A percentile compares a stretch with the other conserved stretches of the same genome.
Conservation (phyloP, 2,113 vertebrate genomes). For the Microtus richardsoni region DNA sequence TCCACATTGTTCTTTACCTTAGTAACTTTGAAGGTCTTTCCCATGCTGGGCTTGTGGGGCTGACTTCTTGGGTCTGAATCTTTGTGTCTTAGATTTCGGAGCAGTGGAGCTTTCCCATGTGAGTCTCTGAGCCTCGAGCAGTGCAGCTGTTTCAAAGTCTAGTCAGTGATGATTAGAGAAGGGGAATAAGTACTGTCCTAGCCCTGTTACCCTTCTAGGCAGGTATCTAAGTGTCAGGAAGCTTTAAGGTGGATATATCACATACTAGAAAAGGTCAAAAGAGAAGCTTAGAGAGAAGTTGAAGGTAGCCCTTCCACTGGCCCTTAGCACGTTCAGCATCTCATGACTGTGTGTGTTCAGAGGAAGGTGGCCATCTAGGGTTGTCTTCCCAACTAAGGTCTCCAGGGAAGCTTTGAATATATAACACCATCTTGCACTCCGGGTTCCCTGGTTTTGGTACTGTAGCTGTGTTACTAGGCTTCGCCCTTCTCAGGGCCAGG, state of each 20-base stretch:
- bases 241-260: not conserved
- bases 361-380: not conserved
- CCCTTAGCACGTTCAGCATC: not conserved
- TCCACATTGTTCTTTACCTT: rapidly evolving
- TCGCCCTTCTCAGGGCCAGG: not conserved
- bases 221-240: not conserved
- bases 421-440: not conserved
- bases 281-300: not conserved
- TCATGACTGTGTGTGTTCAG: not conserved
- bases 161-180: not conserved
- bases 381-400: not conserved
- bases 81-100: not conserved
- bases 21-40: not conserved
- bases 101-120: not conserved
- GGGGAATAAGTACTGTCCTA: not conserved
- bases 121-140: not conserved
- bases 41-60: too few relatives aligned
- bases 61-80: not conserved
- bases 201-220: not conserved
- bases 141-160: not conserved
- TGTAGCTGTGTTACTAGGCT: not conserved
- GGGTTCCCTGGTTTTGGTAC: not conserved
- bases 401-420: not conserved
- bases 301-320: not conserved
- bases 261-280: not conserved